phyloP scores from a whole-genome alignment of 2,888 invertebrate genomes.

The Trissoscelio sp. region DNA sequence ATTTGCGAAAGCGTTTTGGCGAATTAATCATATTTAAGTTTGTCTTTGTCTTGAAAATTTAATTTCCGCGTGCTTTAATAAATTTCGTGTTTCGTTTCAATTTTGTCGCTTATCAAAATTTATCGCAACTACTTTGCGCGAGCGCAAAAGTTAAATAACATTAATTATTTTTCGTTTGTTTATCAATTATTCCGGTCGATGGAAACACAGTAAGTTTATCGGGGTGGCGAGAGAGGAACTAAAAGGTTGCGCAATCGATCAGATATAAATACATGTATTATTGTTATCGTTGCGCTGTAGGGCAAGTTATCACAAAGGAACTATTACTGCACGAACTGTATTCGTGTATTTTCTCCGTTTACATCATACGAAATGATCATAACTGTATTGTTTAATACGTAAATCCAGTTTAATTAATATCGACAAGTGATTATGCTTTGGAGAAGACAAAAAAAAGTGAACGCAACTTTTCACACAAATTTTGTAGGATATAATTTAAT shows the following conservation, averaged over 20 bases:
- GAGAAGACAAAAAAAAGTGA: neutral
- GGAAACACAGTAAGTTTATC: neutral
- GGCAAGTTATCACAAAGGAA: slow-evolving; percentile 27
- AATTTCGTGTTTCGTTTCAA: slow-evolving; percentile 26
- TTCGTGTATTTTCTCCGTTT: slow-evolving; percentile 29
- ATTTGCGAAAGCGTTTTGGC: slow-evolving; percentile 6
- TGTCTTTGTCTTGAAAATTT: slow-evolving; percentile 45
- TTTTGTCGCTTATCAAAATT: slow-evolving; percentile 3
- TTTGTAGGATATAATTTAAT: neutral
- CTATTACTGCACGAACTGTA: slow-evolving; percentile 21
- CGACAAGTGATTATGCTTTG: slow-evolving; percentile 14
- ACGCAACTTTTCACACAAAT: neutral
- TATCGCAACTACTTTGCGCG: neutral
- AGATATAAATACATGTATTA: slow-evolving; percentile 25
- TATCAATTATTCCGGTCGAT: slow-evolving; percentile 16
- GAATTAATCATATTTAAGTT: slow-evolving; percentile 47
- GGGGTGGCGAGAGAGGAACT: neutral
- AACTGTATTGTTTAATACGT: slow-evolving; percentile 20
- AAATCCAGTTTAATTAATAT: slow-evolving; percentile 32
- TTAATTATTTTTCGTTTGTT: slow-evolving; percentile 20
- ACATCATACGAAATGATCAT: slow-evolving; percentile 20
- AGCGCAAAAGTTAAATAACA: slow-evolving; percentile 12
- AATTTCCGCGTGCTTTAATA: slow-evolving; percentile 31
- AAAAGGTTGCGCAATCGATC: slow-evolving; percentile 29
- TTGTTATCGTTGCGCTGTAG: slow-evolving; percentile 23